Base-by-base conservation (phyloP, 2,113 vertebrate species). In the Microcebus ravelobensis region DNA sequence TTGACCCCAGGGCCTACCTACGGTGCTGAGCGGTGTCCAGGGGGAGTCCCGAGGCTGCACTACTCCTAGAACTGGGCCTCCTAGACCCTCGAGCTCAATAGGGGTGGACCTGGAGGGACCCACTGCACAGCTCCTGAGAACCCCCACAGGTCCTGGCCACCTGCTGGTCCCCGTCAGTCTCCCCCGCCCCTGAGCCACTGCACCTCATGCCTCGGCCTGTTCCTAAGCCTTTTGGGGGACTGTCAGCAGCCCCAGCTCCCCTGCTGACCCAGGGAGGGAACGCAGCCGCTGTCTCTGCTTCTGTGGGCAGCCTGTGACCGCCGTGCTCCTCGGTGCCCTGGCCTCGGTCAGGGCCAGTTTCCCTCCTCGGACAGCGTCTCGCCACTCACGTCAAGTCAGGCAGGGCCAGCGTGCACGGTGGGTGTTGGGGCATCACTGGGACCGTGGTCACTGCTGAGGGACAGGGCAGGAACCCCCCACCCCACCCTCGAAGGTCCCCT, bases 171-270 rank as follows among this genome's bases (percentile, higher is more conserved):
- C 39, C 3, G 0, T 15, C 34, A 36, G 55, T 42, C n/a, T 17
- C 21, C n/a, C 50, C 71, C 3, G 63, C 8, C 42, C 55, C 8
- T 0, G 6, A 7, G 57, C 5, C 18, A 6, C 68, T 9, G 0
- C 45, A 25, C 45, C 14, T n/a, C 39, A 3, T 0, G 2, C 12
- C 48, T 36, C 7, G 2, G 4, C 34, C 81, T 48, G 29, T 57
- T 39, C 63, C 8, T 27, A 8, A 42, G 82, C 18, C 36, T 34
- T 34, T 34, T 67, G 8, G 1, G 48, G 39, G 68, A 50, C 17
- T 4, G 15, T 34, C 79, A 8, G 23, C 4, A 15, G 34, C 76
- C 77, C 42, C 9, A 21, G 52, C 39, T 85, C 25, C 50, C 9
- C 63, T 14, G 50, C n/a, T 87, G 61, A 79, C 42, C 23, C 31